Evolutionary conservation across 2,797 vertebrate genomes (phyloP).

Genomic region (Huso huso): DNA sequence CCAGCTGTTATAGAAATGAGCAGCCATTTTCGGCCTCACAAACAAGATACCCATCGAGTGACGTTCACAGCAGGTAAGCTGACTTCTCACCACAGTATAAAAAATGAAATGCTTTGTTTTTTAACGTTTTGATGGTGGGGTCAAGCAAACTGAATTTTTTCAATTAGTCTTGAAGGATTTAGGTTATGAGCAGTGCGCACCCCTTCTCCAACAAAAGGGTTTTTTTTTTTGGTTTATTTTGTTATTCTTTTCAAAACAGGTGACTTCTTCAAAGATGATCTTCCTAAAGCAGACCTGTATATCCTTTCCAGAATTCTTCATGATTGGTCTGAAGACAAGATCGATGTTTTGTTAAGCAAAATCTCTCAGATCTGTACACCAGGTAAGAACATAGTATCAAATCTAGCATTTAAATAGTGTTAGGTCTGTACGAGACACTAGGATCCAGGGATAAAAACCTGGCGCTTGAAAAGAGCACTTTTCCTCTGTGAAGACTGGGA

Average conservation of each 20-base stretch:
- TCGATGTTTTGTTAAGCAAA: conserved; percentile 61
- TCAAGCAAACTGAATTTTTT: background rate
- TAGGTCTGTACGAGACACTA: no score
- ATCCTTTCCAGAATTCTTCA: conserved; percentile 73
- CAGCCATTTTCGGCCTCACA: conserved; percentile 42
- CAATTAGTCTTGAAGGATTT: background rate
- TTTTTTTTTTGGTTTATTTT: background rate
- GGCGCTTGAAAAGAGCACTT: no score
- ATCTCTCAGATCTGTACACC: conserved; percentile 58
- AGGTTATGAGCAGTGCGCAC: background rate
- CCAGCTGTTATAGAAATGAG: conserved; percentile 57
- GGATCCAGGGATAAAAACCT: no score
- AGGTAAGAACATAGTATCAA: conserved; percentile 52
- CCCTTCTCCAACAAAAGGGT: background rate
- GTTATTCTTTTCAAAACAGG: conserved; percentile 48
- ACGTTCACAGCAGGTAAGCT: conserved; percentile 68
- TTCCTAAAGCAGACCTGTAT: conserved; percentile 80
- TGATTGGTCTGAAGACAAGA: conserved; percentile 63
- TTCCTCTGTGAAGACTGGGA: no score
- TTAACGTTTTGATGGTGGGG: background rate
- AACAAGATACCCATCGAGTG: conserved; percentile 37
- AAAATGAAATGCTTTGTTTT: background rate
- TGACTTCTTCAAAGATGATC: conserved; percentile 69
- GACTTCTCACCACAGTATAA: background rate
- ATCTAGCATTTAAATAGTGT: no score